Conservation (phyloP, 2,113 vertebrate species). For the Periophthalmus modestus region DNA sequence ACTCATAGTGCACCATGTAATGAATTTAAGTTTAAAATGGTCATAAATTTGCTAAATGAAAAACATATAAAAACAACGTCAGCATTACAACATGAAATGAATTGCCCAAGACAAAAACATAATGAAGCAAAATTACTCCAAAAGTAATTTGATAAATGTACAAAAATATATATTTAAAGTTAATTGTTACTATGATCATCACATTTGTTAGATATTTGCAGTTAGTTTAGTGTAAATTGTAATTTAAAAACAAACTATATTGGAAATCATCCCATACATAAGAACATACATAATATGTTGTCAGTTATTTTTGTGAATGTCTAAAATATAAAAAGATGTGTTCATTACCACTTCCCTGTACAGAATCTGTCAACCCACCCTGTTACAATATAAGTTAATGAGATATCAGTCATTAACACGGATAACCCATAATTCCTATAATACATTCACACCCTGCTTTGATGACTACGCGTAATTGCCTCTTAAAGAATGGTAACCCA, state of each 20-base stretch:
- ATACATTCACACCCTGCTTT: not conserved
- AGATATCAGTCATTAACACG: conserved; percentile 3
- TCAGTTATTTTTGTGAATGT: too few species aligned
- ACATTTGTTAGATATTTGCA: too few species aligned
- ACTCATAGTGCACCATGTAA: not conserved
- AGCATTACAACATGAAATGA: not conserved
- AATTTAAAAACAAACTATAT: too few species aligned
- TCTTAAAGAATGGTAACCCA: not conserved
- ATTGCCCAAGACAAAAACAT: not conserved
- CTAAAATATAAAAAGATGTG: not conserved
- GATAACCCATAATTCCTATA: conserved; percentile 1
- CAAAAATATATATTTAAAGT: too few species aligned
- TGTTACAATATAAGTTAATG: not conserved
- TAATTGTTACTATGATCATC: too few species aligned
- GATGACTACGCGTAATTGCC: not conserved
- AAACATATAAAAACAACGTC: not conserved
- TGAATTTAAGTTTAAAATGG: not conserved
- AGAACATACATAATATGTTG: not conserved
- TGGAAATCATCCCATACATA: not conserved
- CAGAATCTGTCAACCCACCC: not conserved
- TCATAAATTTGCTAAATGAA: not conserved
- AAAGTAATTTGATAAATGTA: not conserved
- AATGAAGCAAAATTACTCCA: not conserved
- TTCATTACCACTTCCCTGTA: not conserved
- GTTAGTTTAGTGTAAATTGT: too few species aligned